Base-by-base conservation (phyloP, 2,888 invertebrate species). In the Melitaea athalia region DNA sequence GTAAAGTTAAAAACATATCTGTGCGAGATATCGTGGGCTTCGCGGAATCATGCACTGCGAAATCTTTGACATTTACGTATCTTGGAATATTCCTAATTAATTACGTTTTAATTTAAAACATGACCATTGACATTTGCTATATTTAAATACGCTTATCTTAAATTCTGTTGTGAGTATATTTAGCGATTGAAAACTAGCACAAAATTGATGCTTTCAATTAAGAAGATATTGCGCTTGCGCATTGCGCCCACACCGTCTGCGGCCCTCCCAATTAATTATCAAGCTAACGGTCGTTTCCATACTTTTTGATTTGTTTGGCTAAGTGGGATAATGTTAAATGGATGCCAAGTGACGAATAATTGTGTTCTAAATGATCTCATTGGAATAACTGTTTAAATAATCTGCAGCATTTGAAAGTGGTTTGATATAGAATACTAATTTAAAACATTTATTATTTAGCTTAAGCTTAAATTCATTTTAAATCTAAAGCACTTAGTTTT, bases 241-340 rank as follows among this genome's bases (percentile, higher is more conserved):
- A 82, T 76, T 83, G 82, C 81, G 84, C 86, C 87, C 82, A 86
- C 86, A 78, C 85, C 75, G 80, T 78, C 85, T 60, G 45, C 62
- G 67, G 67, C 66, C 63, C 71, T 74, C 84, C 83, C 84, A 82
- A 82, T 85, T 86, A 86, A 89, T 89, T 88, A 88, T 84, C 88
- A 83, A 83, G 75, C 82, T 85, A 88, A 88, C 89, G 82, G 77
- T 77, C 72, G 79, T 83, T 85, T 83, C 82, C 79, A 85, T 83
- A 82, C 84, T 82, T 79, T 82, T 77, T 83, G 81, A 85, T 83
- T 84, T 82, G 79, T 82, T 83, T 80, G 79, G 73, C 77, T 80
- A 78, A 78, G 81, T 81, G 78, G 75, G 84, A 85, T 82, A 74
- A 77, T 80, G 76, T 78, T 75, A 72, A 65, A 70, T 59, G 59